Percentiles rank a stretch among this genome's conserved stretches.
Evolutionary conservation across 2,888 invertebrate species (phyloP).

Genomic region (Orthosia gracilis): DNA sequence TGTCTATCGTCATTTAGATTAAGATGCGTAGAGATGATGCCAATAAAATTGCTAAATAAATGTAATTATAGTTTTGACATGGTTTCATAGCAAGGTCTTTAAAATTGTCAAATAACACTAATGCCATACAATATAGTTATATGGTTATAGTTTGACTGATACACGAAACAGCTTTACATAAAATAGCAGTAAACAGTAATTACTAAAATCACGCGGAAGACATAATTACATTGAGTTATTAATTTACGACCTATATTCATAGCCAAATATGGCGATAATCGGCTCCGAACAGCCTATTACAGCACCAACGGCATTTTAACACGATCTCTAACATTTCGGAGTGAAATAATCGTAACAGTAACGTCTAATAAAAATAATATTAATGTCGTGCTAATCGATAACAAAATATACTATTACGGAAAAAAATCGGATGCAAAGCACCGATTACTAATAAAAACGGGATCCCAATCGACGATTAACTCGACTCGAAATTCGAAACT

Average conservation of each 20-base stretch:
- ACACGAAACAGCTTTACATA: slow-evolving; percentile 16
- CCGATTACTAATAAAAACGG: slow-evolving; percentile 60
- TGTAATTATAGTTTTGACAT: not conserved
- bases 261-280: slow-evolving; percentile 33
- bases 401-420: slow-evolving; percentile 44
- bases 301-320: slow-evolving; percentile 43
- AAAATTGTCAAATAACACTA: not conserved
- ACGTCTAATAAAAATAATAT: slow-evolving; percentile 54
- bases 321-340: slow-evolving; percentile 22
- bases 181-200: slow-evolving; percentile 35
- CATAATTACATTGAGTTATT: slow-evolving; percentile 38
- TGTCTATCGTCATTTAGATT: slow-evolving; percentile 7
- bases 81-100: not conserved
- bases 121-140: slow-evolving; percentile 5
- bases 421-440: slow-evolving; percentile 44
- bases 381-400: slow-evolving; percentile 59
- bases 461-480: slow-evolving; percentile 55
- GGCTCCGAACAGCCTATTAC: slow-evolving; percentile 32
- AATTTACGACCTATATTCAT: slow-evolving; percentile 34
- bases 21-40: not conserved
- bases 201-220: slow-evolving; percentile 16
- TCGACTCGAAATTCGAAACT: slow-evolving; percentile 51
- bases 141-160: slow-evolving; percentile 10
- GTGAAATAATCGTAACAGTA: slow-evolving; percentile 49
- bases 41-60: not conserved